These are phyloP conservation scores for Heteromurus nitidus DNA, from an alignment of 2,888 invertebrate genomes.

Conservation along the genomic window DNA sequence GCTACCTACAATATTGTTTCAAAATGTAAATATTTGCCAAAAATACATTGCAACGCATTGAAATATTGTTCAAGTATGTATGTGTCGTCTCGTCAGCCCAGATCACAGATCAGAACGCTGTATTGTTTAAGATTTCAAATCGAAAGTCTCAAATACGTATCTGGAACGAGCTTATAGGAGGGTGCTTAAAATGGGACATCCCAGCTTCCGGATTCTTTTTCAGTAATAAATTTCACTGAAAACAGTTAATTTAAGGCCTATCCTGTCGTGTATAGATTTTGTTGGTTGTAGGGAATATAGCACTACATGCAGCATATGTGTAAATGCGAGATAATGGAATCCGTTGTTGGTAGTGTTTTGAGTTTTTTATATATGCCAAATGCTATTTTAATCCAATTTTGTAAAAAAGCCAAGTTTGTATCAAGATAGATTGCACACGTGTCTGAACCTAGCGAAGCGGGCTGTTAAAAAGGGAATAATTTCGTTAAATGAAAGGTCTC, in stretches of 20 bases:
- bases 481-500: neutral
- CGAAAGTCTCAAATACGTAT: no score
- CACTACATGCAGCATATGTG: neutral
- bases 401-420: slow-evolving; percentile 63
- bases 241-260: neutral
- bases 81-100: no score
- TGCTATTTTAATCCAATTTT: slow-evolving; percentile 66
- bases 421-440: slow-evolving; percentile 47
- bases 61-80: no score
- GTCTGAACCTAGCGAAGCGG: slow-evolving; percentile 8
- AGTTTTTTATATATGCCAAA: slow-evolving; percentile 60
- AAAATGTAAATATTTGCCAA: no score
- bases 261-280: neutral
- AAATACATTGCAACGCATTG: no score
- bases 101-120: no score
- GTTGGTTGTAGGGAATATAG: no score
- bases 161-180: no score
- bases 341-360: slow-evolving; percentile 47
- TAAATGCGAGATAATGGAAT: slow-evolving; percentile 41
- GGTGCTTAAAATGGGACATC: no score
- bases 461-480: slow-evolving; percentile 1
- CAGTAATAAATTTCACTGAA: slow-evolving; percentile 21
- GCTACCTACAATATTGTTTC: neutral
- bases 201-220: slow-evolving; percentile 58
- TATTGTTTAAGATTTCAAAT: no score